Evolutionary conservation across 2,888 invertebrate species (phyloP).

Genomic region (Ceraclea dissimilis): DNA sequence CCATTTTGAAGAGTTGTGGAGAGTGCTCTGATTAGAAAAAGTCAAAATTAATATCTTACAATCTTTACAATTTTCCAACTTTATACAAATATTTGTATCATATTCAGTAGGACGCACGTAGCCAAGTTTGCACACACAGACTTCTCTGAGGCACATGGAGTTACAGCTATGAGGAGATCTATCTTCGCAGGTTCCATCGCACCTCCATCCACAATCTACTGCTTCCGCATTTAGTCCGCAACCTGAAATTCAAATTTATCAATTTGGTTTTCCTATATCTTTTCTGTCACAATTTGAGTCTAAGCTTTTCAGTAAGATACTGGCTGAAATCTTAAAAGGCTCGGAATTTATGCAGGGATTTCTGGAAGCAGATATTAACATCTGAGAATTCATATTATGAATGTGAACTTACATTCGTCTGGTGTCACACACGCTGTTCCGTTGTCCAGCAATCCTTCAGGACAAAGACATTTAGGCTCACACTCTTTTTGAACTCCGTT

Average conservation of each 20-base stretch:
- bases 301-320: neutral
- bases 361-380: neutral
- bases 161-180: neutral
- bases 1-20: too few relatives aligned
- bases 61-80: neutral
- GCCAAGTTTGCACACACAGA: neutral
- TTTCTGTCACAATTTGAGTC: too few relatives aligned
- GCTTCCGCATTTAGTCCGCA: neutral
- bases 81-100: too few relatives aligned
- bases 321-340: neutral
- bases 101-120: neutral
- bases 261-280: too few relatives aligned
- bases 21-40: too few relatives aligned
- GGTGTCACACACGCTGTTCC: neutral
- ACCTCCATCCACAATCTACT: neutral
- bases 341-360: too few relatives aligned
- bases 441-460: neutral
- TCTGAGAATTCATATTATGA: neutral
- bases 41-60: too few relatives aligned
- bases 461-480: neutral
- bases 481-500: neutral
- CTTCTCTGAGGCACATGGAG: neutral
- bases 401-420: neutral
- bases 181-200: neutral
- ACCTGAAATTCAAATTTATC: neutral